Base-by-base conservation (phyloP, 2,113 vertebrate species). In the Pelobates fuscus region DNA sequence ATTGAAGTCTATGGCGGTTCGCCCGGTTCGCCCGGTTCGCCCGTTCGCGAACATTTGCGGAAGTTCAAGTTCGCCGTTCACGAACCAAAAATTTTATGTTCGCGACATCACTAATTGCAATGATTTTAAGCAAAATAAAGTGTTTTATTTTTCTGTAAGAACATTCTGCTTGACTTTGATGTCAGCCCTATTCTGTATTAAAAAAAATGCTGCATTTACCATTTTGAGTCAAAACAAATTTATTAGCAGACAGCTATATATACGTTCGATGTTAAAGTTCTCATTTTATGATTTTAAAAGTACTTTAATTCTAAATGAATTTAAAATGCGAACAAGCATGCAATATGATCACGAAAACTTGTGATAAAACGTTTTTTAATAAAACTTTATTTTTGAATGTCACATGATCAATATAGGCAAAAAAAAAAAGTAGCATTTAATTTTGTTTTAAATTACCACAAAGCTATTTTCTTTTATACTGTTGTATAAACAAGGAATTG, bases 401-500 rank as follows among this genome's bases (percentile, higher is more conserved):
- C 88, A 86, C 81, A 81, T 91, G 89, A 89, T 87, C 85, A 82
- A n/a, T n/a, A n/a, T n/a, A n/a, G n/a, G n/a, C n/a, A n/a, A n/a
- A n/a, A 88, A 83, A 87, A 89, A 83, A 84, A 87, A 89, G 82
- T 83, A 84, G 86, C 83, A n/a, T 65, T 91, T 88, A 83, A 87
- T 89, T 91, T 91, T 68, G 41, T 77, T 89, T 89, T 80, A 91
- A 89, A 91, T 91, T 83, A 89, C 83, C 89, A 84, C 54, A 79
- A 85, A 80, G 84, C 86, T 89, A 88, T 92, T 92, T 92, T 86
- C 86, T 80, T 89, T 74, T 92, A 91, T 89, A 91, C 86, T 92
- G 86, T 91, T 92, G 88, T 92, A 92, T 90, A 93, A 93, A 93
- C 89, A 93, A 89, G 89, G 89, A 91, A 91, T 82, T 89, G 90